These are phyloP conservation scores for Dendrocopos noguchii DNA, from an alignment of 2,113 vertebrate species.

Conservation along the genomic window DNA sequence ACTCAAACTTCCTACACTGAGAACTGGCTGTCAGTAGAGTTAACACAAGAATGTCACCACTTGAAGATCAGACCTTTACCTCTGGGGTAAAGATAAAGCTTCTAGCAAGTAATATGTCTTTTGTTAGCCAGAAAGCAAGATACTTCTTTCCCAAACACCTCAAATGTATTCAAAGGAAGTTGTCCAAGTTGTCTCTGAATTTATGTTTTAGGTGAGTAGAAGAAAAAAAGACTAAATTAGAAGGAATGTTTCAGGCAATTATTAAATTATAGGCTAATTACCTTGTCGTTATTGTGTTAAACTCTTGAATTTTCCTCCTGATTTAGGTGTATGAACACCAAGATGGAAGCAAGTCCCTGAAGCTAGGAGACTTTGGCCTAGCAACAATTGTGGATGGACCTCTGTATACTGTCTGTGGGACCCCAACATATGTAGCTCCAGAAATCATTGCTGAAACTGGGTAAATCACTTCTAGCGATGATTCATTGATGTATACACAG, in stretches of 20 bases:
- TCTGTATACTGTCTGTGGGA: conserved; percentile 94
- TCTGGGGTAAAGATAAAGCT: background rate
- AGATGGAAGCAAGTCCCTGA: conserved; percentile 94
- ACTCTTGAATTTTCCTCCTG: background rate
- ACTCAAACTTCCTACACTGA: background rate
- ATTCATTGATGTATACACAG: background rate
- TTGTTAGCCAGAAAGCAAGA: rapidly evolving
- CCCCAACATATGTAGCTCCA: conserved; percentile 96
- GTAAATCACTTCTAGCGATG: conserved; percentile 72
- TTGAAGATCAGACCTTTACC: background rate
- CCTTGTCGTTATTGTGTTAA: background rate
- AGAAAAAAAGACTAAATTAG: background rate
- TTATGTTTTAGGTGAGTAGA: background rate
- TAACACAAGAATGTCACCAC: background rate
- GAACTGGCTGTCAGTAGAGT: background rate
- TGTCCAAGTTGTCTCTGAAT: background rate
- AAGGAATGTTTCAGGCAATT: background rate
- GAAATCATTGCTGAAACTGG: conserved; percentile 96
- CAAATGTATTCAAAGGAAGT: background rate
- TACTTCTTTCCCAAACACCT: background rate
- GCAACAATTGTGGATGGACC: conserved; percentile 94
- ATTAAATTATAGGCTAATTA: background rate
- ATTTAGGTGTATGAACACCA: conserved; percentile 93
- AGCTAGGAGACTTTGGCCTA: conserved; percentile 95
- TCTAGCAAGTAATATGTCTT: background rate